These are phyloP conservation scores for Hydropsyche tenuis DNA, from an alignment of 1,140 invertebrate species.

Conservation along the genomic window DNA sequence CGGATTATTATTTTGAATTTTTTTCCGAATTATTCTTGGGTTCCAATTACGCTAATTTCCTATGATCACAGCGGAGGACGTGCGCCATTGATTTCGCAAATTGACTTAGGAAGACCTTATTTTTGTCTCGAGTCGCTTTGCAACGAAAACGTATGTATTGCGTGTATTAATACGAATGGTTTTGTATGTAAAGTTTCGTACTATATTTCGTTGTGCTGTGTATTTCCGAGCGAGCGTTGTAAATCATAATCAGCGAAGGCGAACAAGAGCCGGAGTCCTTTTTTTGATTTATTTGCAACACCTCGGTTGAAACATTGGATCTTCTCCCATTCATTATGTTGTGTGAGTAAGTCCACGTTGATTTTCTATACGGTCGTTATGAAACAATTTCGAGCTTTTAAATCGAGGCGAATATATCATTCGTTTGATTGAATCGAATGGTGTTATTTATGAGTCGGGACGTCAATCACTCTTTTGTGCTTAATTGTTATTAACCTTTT, in stretches of 20 bases:
- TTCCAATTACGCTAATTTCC: not conserved
- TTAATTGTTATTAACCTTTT: too few relatives aligned
- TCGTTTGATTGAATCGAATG: too few relatives aligned
- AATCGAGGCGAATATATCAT: too few relatives aligned
- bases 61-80: too few relatives aligned
- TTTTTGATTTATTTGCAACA: constrained; percentile 42
- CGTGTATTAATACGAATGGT: too few relatives aligned
- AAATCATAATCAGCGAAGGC: constrained; percentile 48
- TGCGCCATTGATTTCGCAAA: too few relatives aligned
- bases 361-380: not conserved
- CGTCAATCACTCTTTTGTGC: too few relatives aligned
- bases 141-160: too few relatives aligned
- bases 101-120: too few relatives aligned
- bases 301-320: constrained; percentile 16
- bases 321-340: constrained; percentile 5
- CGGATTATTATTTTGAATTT: constrained; percentile 1
- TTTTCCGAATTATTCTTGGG: constrained; percentile 6
- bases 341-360: not conserved
- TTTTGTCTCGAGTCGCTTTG: too few relatives aligned
- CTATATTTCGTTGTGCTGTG: not conserved
- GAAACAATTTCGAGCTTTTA: too few relatives aligned
- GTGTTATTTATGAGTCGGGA: too few relatives aligned
- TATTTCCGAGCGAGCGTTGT: constrained; percentile 13
- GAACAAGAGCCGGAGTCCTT: constrained; percentile 39
- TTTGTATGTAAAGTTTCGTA: constrained; percentile 7